A percentile compares a stretch with the other conserved stretches of the same genome.
Evolutionary conservation across 2,797 vertebrate species (phyloP).

Genomic region (Cetoscarus ocellatus): DNA sequence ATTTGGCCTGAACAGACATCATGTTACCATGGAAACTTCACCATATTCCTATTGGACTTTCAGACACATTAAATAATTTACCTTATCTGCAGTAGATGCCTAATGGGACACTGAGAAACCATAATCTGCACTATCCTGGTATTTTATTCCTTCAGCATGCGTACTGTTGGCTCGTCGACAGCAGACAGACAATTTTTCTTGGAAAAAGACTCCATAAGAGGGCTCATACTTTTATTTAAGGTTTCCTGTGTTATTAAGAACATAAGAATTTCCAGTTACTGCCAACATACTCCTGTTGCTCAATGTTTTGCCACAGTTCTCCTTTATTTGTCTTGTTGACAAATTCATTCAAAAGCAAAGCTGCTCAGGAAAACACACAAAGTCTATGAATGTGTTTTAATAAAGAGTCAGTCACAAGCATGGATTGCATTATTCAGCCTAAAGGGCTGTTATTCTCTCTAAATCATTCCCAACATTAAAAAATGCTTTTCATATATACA

Average conservation of each 20-base stretch:
- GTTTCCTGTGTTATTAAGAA: too few relatives aligned
- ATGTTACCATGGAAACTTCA: not conserved
- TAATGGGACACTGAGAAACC: not conserved
- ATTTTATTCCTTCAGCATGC: not conserved
- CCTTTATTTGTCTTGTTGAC: not conserved
- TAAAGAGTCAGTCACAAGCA: not conserved
- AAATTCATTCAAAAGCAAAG: not conserved
- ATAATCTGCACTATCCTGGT: too few relatives aligned
- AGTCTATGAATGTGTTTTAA: not conserved
- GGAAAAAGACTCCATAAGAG: too few relatives aligned
- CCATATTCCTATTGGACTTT: not conserved
- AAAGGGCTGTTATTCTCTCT: too few relatives aligned
- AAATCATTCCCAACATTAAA: too few relatives aligned
- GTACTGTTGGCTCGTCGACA: too few relatives aligned
- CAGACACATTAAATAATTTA: not conserved
- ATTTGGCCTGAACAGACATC: not conserved
- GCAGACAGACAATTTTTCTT: too few relatives aligned
- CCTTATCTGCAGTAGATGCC: not conserved
- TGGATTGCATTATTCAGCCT: not conserved
- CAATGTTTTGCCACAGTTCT: not conserved
- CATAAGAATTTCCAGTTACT: not conserved
- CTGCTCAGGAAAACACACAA: not conserved
- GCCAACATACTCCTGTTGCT: not conserved
- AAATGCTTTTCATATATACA: not conserved
- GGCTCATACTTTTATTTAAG: too few relatives aligned